Percentiles rank a stretch among this genome's conserved stretches.
Conservation (phyloP, 2,888 invertebrate species). For the Cybosia mesomella region DNA sequence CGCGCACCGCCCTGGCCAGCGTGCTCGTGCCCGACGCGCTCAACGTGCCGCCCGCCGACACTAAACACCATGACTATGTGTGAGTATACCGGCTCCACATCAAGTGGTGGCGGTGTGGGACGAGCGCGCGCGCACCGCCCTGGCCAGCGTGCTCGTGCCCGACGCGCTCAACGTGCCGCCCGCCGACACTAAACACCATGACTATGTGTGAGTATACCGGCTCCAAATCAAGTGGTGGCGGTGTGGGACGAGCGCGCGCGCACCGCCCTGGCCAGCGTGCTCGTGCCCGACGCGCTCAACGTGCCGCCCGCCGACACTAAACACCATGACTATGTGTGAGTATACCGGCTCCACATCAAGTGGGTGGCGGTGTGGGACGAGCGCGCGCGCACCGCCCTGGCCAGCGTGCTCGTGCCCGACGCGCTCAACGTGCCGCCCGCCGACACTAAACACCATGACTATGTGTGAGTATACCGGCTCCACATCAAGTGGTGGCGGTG, state of each 20-base stretch:
- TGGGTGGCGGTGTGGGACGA: not conserved
- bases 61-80: slow-evolving; percentile 57
- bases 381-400: too few species aligned
- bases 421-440: too few species aligned
- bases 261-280: slow-evolving; percentile 50
- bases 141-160: slow-evolving; percentile 39
- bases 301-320: slow-evolving; percentile 92
- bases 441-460: too few species aligned
- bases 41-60: slow-evolving; percentile 95
- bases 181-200: slow-evolving; percentile 82
- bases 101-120: slow-evolving; percentile 95
- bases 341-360: not conserved
- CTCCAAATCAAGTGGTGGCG: slow-evolving; percentile 92
- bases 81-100: slow-evolving; percentile 74
- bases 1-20: slow-evolving; percentile 73
- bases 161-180: slow-evolving; percentile 92
- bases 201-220: slow-evolving; percentile 45
- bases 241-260: too few species aligned
- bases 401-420: too few species aligned
- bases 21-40: not conserved
- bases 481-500: too few species aligned
- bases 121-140: too few species aligned
- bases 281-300: slow-evolving; percentile 72
- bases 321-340: slow-evolving; percentile 57
- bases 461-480: too few species aligned